phyloP scores from a whole-genome alignment of 2,888 invertebrate genomes.

The Trissolcus brochymenae region DNA sequence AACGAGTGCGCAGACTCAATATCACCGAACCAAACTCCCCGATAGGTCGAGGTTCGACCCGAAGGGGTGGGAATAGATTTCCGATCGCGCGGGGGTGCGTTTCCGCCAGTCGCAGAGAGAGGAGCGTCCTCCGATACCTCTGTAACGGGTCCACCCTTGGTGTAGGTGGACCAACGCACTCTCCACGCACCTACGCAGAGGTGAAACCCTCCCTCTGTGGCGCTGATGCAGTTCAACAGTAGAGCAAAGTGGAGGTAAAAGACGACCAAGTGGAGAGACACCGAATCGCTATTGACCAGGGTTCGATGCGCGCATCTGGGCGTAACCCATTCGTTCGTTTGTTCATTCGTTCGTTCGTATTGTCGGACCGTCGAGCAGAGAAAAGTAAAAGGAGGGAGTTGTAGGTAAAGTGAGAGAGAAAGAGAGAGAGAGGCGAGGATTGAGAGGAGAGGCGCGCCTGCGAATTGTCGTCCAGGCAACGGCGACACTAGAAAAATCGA shows the following conservation, averaged over 20 bases:
- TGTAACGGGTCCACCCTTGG: slow-evolving; percentile 65
- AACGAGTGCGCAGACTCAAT: slow-evolving; percentile 75
- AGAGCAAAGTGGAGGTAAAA: slow-evolving; percentile 57
- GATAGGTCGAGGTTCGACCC: slow-evolving; percentile 77
- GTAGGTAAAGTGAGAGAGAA: slow-evolving; percentile 58
- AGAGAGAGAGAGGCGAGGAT: slow-evolving; percentile 60
- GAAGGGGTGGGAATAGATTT: slow-evolving; percentile 77
- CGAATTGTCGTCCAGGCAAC: slow-evolving; percentile 76
- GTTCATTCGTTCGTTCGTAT: slow-evolving; percentile 53
- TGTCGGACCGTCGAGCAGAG: slow-evolving; percentile 56
- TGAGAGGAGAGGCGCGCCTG: slow-evolving; percentile 72
- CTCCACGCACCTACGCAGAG: slow-evolving; percentile 72
- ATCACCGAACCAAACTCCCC: slow-evolving; percentile 76
- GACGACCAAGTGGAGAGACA: slow-evolving; percentile 62
- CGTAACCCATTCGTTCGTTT: slow-evolving; percentile 74
- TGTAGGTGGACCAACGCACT: slow-evolving; percentile 77
- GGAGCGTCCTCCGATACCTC: slow-evolving; percentile 59
- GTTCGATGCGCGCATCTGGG: slow-evolving; percentile 77
- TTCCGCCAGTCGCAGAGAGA: slow-evolving; percentile 58
- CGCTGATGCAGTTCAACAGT: slow-evolving; percentile 52
- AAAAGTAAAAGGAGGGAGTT: slow-evolving; percentile 57
- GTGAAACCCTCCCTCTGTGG: slow-evolving; percentile 62
- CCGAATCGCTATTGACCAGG: slow-evolving; percentile 75
- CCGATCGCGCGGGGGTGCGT: slow-evolving; percentile 74
- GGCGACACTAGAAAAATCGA: slow-evolving; percentile 76